Evolutionary conservation across 1,140 invertebrate species (phyloP).

Genomic region (Cherax destructor): DNA sequence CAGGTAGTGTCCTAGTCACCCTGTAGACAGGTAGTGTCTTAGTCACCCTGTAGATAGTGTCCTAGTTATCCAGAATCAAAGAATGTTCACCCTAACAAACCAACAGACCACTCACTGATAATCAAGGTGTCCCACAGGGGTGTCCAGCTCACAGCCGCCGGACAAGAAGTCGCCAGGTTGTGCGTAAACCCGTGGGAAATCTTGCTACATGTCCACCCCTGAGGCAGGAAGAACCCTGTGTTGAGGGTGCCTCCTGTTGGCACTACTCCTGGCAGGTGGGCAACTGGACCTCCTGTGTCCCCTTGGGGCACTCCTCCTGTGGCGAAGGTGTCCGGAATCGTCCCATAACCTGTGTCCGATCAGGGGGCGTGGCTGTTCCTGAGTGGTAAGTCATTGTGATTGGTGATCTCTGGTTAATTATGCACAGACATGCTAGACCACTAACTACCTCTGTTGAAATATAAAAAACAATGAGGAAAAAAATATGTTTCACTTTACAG

Average conservation of each 20-base stretch:
- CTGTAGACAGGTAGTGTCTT: too few relatives aligned
- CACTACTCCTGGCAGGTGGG: conserved; percentile 80
- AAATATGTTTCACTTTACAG: too few relatives aligned
- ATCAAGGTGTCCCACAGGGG: conserved; percentile 68
- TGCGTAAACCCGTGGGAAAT: conserved; percentile 77
- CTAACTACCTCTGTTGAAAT: too few relatives aligned
- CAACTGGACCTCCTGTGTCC: conserved; percentile 80
- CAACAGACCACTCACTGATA: too few relatives aligned
- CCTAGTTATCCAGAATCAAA: too few relatives aligned
- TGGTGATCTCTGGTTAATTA: not conserved
- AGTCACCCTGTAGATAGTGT: too few relatives aligned
- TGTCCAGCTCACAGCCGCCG: conserved; percentile 75
- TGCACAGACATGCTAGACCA: conserved; percentile 12
- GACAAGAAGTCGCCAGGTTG: conserved; percentile 79
- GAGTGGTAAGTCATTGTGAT: conserved; percentile 74
- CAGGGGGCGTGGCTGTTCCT: conserved; percentile 79
- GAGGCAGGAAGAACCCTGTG: conserved; percentile 79
- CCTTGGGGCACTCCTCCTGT: conserved; percentile 80
- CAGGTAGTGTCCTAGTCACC: too few relatives aligned
- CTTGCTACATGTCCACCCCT: conserved; percentile 78
- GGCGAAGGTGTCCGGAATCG: conserved; percentile 80
- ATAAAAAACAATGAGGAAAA: too few relatives aligned
- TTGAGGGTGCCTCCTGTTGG: conserved; percentile 77
- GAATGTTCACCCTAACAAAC: too few relatives aligned
- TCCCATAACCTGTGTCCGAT: conserved; percentile 79